Conservation (phyloP, 1,140 invertebrate genomes). For the Galendromus occidentalis region DNA sequence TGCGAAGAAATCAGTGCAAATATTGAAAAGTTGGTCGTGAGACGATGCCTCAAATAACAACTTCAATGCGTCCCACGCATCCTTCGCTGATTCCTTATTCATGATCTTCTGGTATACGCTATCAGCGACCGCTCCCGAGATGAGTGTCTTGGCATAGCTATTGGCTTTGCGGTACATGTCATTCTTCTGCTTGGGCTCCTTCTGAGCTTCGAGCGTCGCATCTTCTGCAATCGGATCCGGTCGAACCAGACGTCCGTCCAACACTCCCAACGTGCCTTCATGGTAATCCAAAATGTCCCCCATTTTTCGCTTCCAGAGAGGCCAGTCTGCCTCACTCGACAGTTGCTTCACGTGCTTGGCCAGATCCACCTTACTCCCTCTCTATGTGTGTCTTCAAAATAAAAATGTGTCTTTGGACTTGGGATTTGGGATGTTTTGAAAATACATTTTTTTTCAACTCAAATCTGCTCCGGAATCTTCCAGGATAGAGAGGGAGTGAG, state of each 20-base stretch:
- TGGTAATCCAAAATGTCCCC: background rate
- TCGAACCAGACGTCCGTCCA: background rate
- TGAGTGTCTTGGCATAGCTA: background rate
- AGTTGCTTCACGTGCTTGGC: constrained; percentile 3
- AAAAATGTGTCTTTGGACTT: no score
- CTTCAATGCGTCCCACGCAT: background rate
- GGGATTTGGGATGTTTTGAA: no score
- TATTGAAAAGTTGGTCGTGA: constrained; percentile 9
- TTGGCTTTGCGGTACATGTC: background rate
- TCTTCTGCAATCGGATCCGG: background rate
- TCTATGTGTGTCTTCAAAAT: no score
- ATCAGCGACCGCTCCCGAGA: background rate
- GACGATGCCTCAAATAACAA: constrained; percentile 2
- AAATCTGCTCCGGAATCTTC: no score
- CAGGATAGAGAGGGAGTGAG: no score
- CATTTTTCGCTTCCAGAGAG: constrained; percentile 10
- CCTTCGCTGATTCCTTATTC: background rate
- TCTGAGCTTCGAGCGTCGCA: background rate
- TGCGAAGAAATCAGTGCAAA: background rate
- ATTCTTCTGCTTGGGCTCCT: background rate
- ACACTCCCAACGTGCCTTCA: background rate
- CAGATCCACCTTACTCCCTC: no score
- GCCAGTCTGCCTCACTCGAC: background rate
- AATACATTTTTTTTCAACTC: no score
- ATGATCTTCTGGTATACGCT: background rate